These are phyloP conservation scores for Nemotelus nigrinus DNA, from an alignment of 2,888 invertebrate species.

Conservation along the genomic window DNA sequence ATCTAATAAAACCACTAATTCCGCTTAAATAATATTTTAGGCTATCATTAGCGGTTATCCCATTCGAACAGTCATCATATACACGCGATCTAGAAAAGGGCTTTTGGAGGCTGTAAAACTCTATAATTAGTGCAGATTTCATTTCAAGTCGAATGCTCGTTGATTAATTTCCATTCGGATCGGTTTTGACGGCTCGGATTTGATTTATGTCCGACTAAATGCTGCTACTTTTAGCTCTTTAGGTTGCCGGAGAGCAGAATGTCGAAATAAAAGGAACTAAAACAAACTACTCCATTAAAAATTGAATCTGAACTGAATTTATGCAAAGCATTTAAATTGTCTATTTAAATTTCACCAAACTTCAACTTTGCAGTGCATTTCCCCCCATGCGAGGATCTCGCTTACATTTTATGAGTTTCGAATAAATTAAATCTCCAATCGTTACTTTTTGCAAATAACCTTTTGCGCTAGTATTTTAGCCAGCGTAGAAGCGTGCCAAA, in stretches of 20 bases:
- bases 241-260: not conserved
- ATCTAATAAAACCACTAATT: slow-evolving; percentile 51
- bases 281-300: too few species aligned
- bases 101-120: slow-evolving; percentile 28
- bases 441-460: too few species aligned
- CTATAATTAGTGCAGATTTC: slow-evolving; percentile 51
- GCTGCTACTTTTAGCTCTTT: not conserved
- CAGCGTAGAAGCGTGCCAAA: too few species aligned
- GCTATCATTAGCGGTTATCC: slow-evolving; percentile 48
- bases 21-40: slow-evolving; percentile 50
- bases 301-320: too few species aligned
- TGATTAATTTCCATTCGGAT: slow-evolving; percentile 49
- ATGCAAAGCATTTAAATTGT: too few species aligned
- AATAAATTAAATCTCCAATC: too few species aligned
- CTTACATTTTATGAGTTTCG: too few species aligned
- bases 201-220: slow-evolving; percentile 39
- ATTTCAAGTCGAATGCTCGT: slow-evolving; percentile 41
- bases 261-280: too few species aligned
- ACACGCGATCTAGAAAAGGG: slow-evolving; percentile 49
- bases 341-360: too few species aligned
- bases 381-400: too few species aligned
- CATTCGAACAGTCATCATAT: slow-evolving; percentile 47
- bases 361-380: too few species aligned
- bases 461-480: too few species aligned
- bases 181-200: slow-evolving; percentile 47